Evolutionary conservation across 2,797 vertebrate genomes (phyloP), one percentile per base, ranked within the genome.

Genomic region (Luscinia luscinia): DNA sequence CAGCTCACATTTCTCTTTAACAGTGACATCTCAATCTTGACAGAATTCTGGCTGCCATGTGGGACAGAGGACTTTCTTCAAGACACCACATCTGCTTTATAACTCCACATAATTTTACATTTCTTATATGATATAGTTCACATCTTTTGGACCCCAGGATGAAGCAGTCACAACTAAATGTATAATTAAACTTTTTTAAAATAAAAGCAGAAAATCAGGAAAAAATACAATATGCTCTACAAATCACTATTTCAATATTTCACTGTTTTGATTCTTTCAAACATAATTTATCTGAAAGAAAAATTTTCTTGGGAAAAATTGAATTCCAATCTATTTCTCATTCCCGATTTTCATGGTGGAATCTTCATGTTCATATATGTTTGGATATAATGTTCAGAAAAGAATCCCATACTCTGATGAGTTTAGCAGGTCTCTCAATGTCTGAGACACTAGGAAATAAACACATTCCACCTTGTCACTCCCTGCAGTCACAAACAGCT

Each of bases 21-120:
- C 7, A 63, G 13, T 51, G 21, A 34, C 66, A 62, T 45, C 32
- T 69, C 79, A 62, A 0, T 52, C 32, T 54, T 16, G 20, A 41
- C 28, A 62, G 22, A 38, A 62, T 70, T 76, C 30, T 69, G 30
- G 5, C 8, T 68, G 15, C 4, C 2, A 1, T 7, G 4, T 72
- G 23, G 38, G 32, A 36, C 21, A 72, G 49, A 88, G 34, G 13
- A 34, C 6, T 70, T 36, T 11, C 15, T 40, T 75, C 46, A 80
- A 66, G 38, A 43, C 49, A 38, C 5, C 2, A 9, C 0, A 0
- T 73, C 28, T 77, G 9, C 6, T 55, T 36, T 9, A 32, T 7
- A 77, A 5, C 8, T 66, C 10, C 7, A 46, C 9, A 36, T 11
- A 51, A 4, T 58, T 76, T 54, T 62, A 8, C 1, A 73, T 85